Evolutionary conservation across 2,888 invertebrate genomes (phyloP), one percentile per base, ranked within the genome.

Genomic region (Drosophila rubida): DNA sequence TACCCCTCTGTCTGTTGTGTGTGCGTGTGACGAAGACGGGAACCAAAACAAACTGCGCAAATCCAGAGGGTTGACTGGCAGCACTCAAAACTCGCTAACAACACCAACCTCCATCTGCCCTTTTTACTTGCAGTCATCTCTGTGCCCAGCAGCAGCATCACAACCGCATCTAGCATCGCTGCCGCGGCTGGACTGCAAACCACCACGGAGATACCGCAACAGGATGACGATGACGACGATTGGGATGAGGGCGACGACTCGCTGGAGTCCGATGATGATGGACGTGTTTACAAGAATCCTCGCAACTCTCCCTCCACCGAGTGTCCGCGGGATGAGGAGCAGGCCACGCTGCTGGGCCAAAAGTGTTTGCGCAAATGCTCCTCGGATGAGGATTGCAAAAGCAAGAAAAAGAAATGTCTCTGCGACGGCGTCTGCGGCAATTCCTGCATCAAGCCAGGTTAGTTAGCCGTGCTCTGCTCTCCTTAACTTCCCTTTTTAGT

Each of bases 361-460:
- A 96, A 96, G 89, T 98, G 98, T 92, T 94, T 98, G 68, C 94
- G 98, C 70, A 97, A 97, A 91, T 99, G 99, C 90, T 97, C 96
- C 0, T 96, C 96, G 0, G 98, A 99, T 90, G 96, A 96, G 90
- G 98, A 99, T 91, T 99, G 99, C 92, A 97, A 98, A 92, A 98
- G 98, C 90, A 96, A 97, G 93, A 97, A 97, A 93, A 98, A 98
- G 93, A 96, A 97, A 90, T 99, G 99, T 90, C 94, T 98, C 70
- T 99, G 99, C 91, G 99, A 99, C 90, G 99, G 98, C 48, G 95
- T 96, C 1, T 99, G 99, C 90, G 99, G 99, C 61, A 96, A 97
- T 95, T 98, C 98, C 55, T 99, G 99, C 92, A 98, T 99, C 80
- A 98, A 99, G 91, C 98, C 98, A 91, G 97, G 98, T 97, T 85